Conservation (phyloP, 2,113 vertebrate species). For the Thomomys bottae region DNA sequence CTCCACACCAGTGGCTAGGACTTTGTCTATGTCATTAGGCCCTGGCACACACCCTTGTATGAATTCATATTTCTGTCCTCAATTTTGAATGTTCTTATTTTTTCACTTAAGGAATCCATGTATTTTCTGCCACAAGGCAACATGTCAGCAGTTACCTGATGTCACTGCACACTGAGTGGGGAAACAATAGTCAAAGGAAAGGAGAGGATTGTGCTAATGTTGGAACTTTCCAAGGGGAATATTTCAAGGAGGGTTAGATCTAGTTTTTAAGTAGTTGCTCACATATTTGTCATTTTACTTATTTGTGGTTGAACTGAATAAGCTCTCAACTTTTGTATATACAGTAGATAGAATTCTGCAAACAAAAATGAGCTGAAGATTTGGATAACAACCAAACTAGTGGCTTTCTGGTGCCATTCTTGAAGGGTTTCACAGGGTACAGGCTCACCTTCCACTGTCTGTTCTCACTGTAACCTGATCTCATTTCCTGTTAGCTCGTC, state of each 20-base stretch:
- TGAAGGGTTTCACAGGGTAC: background rate
- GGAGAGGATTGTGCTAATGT: background rate
- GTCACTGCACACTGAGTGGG: background rate
- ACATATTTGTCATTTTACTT: slow-evolving; percentile 12
- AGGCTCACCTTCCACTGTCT: background rate
- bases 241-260: background rate
- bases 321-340: background rate
- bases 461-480: background rate
- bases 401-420: background rate
- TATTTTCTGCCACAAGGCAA: background rate
- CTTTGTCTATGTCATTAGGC: background rate
- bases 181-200: background rate
- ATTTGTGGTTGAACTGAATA: background rate
- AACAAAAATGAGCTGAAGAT: background rate
- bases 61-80: too few species aligned
- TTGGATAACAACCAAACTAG: background rate
- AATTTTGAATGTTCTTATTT: background rate
- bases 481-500: background rate
- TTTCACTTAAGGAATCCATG: background rate
- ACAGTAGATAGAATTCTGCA: background rate
- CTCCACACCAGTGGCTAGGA: too few species aligned
- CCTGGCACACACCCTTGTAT: too few species aligned
- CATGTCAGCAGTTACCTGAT: background rate
- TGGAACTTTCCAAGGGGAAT: background rate
- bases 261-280: background rate